A percentile compares a stretch with the other conserved stretches of the same genome.
phyloP scores from a whole-genome alignment of 2,113 vertebrate species.

The Caranx melampygus region DNA sequence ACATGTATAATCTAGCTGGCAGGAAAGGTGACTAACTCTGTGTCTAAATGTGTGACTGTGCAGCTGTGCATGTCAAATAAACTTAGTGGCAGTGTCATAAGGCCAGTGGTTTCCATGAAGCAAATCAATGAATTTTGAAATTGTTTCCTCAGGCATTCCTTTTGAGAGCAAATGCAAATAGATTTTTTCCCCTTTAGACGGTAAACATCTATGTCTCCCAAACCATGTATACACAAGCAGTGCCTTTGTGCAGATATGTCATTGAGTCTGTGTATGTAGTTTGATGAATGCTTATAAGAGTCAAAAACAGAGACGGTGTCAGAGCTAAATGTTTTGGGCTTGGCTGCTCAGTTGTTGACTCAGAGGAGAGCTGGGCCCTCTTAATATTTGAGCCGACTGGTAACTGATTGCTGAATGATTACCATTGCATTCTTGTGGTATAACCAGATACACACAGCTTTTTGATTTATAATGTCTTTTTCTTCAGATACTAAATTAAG shows the following conservation, averaged over 20 bases:
- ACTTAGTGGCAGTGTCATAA: not conserved
- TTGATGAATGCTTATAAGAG: not conserved
- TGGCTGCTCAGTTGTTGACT: not conserved
- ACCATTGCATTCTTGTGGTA: not conserved
- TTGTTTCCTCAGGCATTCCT: not conserved
- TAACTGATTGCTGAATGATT: not conserved
- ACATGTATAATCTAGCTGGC: not conserved
- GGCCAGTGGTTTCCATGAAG: not conserved
- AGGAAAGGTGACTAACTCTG: not conserved
- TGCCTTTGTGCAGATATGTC: not conserved
- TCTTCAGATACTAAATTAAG: constrained; percentile 42
- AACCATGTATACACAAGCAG: not conserved
- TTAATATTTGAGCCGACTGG: not conserved
- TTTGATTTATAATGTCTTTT: constrained; percentile 9
- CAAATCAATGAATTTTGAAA: not conserved
- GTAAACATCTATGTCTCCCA: not conserved
- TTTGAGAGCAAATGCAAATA: not conserved
- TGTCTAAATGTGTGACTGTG: not conserved
- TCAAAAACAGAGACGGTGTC: not conserved
- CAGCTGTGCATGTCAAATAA: not conserved
- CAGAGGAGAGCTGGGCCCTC: not conserved
- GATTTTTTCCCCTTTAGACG: not conserved
- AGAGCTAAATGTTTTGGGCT: not conserved
- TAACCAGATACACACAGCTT: not conserved
- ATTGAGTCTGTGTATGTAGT: not conserved